Conservation (phyloP, 2,797 vertebrate genomes). For the Sardinella longiceps region DNA sequence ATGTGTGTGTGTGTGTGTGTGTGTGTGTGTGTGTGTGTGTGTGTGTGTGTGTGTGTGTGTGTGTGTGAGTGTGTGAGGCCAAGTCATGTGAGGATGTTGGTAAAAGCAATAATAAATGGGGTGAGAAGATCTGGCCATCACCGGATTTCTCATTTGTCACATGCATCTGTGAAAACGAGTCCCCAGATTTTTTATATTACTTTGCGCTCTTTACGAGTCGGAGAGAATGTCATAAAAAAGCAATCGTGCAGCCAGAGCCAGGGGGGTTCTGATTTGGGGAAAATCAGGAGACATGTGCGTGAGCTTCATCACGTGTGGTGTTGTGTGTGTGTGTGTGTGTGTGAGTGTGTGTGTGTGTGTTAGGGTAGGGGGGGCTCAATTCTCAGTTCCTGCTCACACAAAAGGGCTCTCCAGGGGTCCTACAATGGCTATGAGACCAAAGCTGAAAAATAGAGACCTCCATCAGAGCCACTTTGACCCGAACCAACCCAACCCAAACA, state of each 20-base stretch:
- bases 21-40: background rate
- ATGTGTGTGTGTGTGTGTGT: too few relatives aligned
- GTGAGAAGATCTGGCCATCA: background rate
- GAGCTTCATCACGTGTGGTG: background rate
- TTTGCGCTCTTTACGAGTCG: background rate
- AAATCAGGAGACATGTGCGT: background rate
- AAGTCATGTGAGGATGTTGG: background rate
- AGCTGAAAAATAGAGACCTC: too few relatives aligned
- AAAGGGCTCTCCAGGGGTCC: too few relatives aligned
- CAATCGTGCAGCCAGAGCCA: slow-evolving; percentile 25
- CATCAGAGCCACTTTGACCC: background rate
- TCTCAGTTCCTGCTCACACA: background rate
- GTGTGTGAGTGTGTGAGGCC: background rate
- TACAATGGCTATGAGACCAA: background rate
- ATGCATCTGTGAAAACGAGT: background rate
- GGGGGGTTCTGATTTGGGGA: slow-evolving; percentile 27
- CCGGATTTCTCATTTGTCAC: background rate
- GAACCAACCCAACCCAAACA: background rate
- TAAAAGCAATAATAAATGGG: background rate
- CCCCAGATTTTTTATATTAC: background rate
- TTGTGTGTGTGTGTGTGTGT: slow-evolving; percentile 26
- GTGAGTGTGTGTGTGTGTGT: background rate
- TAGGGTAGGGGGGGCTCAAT: background rate
- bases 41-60: background rate
- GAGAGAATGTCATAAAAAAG: slow-evolving; percentile 26